These are phyloP conservation scores for Echinops telfairi DNA, from an alignment of 2,113 vertebrate genomes.

Conservation along the genomic window DNA sequence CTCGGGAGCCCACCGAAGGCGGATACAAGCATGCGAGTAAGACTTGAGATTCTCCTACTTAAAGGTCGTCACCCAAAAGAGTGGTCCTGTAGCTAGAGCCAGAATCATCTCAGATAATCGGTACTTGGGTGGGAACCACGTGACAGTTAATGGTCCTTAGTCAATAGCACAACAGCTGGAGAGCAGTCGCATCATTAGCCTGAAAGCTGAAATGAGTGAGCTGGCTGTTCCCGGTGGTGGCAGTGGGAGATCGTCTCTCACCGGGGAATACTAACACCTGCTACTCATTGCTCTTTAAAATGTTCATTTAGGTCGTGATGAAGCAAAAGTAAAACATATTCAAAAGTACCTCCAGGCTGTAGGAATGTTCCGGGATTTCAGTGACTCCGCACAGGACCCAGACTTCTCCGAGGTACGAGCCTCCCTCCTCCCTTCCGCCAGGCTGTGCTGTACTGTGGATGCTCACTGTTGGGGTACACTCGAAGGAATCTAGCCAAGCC, in stretches of 20 bases:
- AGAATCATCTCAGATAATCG: background rate
- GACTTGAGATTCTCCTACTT: background rate
- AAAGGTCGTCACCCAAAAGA: background rate
- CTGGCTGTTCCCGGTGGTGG: too few species aligned
- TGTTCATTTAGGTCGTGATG: constrained; percentile 91
- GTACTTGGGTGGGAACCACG: background rate
- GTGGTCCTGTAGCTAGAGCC: background rate
- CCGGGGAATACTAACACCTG: background rate
- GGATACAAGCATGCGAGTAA: background rate
- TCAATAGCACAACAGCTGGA: background rate
- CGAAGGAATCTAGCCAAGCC: too few species aligned
- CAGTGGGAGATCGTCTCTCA: background rate
- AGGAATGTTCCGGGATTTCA: constrained; percentile 95
- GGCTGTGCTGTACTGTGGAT: background rate
- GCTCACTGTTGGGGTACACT: background rate
- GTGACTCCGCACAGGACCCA: constrained; percentile 91
- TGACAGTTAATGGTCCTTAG: background rate
- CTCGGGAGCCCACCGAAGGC: background rate
- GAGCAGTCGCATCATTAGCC: background rate
- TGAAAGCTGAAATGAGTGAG: background rate
- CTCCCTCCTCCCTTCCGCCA: background rate
- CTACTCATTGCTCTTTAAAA: constrained; percentile 15
- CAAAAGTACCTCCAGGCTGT: constrained; percentile 93
- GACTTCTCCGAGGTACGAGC: constrained; percentile 94
- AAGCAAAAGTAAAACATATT: constrained; percentile 89